These are phyloP conservation scores for Enteromius thamalakanensis DNA, from an alignment of 2,797 vertebrate genomes.

Conservation along the genomic window DNA sequence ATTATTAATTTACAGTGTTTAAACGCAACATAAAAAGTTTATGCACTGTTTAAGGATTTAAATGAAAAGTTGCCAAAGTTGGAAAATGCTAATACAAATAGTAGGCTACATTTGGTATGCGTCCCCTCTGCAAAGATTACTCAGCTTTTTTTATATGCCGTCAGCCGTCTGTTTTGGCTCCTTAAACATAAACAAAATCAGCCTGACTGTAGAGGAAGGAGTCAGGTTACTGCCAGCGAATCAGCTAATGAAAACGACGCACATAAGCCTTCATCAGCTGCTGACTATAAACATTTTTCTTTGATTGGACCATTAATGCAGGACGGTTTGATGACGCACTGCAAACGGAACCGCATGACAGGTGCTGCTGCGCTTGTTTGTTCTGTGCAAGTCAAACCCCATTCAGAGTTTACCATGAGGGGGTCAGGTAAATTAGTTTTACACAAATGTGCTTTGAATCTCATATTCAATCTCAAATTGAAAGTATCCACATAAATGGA, in stretches of 20 bases:
- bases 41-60: not conserved
- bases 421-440: not conserved
- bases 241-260: slow-evolving; percentile 7
- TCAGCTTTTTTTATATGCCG: not conserved
- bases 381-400: not conserved
- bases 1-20: not conserved
- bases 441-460: not conserved
- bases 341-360: slow-evolving; percentile 1
- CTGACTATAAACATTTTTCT: slow-evolving; percentile 28
- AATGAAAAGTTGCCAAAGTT: not conserved
- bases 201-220: not conserved
- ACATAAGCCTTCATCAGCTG: slow-evolving; percentile 45
- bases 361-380: slow-evolving; percentile 6
- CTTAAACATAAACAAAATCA: slow-evolving; percentile 28
- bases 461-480: not conserved
- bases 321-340: slow-evolving; percentile 13
- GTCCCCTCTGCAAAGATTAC: slow-evolving; percentile 10
- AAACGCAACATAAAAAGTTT: not conserved
- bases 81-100: not conserved
- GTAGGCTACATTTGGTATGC: not conserved
- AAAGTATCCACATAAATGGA: not conserved
- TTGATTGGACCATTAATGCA: slow-evolving; percentile 19
- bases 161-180: slow-evolving; percentile 19
- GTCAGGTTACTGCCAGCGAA: slow-evolving; percentile 8
- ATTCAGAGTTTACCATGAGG: not conserved